These are phyloP conservation scores for Pelecanoides urinatrix DNA, from an alignment of 2,113 vertebrate genomes.

Conservation along the genomic window DNA sequence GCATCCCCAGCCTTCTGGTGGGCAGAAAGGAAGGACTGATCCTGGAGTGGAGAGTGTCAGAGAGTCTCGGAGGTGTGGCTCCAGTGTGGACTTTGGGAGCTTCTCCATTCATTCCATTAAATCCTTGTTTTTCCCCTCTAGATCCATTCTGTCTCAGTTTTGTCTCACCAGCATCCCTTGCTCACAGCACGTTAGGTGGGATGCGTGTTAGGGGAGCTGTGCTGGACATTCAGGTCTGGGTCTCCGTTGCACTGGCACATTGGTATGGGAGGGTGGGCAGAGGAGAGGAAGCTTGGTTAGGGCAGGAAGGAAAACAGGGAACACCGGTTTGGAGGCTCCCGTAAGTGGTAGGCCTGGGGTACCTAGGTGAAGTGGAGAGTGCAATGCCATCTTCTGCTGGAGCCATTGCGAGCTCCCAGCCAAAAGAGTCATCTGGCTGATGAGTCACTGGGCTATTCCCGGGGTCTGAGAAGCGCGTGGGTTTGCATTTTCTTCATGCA, in stretches of 20 bases:
- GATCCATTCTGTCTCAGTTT: not conserved
- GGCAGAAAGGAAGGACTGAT: slow-evolving; percentile 22
- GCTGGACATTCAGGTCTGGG: not conserved
- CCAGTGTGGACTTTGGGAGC: not conserved
- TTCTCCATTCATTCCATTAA: slow-evolving; percentile 68
- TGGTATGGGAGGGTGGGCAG: not conserved
- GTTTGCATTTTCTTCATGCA: not conserved
- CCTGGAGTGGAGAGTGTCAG: not conserved
- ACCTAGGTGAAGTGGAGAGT: not conserved
- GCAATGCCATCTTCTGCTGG: not conserved
- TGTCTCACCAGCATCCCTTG: not conserved
- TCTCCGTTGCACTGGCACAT: not conserved
- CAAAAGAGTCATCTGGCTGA: not conserved
- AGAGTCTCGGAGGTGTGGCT: not conserved
- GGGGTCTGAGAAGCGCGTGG: not conserved
- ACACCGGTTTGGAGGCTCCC: accelerated
- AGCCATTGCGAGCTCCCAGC: not conserved
- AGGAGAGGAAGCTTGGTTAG: not conserved
- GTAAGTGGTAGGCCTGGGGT: not conserved
- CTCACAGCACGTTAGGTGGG: not conserved
- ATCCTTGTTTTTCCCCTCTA: slow-evolving; percentile 18
- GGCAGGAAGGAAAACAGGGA: not conserved
- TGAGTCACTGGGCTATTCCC: not conserved
- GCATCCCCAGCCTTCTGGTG: not conserved
- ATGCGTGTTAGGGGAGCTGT: not conserved